Conservation (phyloP, 2,797 vertebrate genomes). For the Glossophaga mutica region DNA sequence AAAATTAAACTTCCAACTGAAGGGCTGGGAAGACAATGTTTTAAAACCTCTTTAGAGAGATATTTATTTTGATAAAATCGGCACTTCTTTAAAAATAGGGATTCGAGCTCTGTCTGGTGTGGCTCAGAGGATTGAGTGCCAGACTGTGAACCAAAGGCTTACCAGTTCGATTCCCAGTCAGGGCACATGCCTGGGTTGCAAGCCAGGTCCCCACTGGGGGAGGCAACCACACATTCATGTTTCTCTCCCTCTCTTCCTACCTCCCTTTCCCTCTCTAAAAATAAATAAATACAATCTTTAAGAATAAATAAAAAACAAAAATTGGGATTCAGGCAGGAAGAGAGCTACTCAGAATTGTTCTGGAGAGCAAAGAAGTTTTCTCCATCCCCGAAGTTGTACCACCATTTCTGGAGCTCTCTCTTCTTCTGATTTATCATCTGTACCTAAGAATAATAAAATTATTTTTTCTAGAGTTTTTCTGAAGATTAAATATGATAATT, state of each 20-base stretch:
- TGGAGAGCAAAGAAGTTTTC: neutral
- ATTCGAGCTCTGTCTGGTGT: no score
- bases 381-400: neutral
- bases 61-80: neutral
- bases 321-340: neutral
- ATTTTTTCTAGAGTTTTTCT: neutral
- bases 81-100: no score
- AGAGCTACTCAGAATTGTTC: neutral
- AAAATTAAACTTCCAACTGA: neutral
- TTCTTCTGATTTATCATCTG: neutral
- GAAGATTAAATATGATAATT: conserved; percentile 32
- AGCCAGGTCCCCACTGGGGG: no score
- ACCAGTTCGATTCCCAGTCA: no score
- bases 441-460: neutral
- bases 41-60: conserved; percentile 23
- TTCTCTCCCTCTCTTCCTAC: no score
- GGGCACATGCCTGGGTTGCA: no score
- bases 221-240: no score
- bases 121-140: no score
- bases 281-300: neutral
- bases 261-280: no score
- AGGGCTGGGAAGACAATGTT: neutral
- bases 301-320: conserved; percentile 14
- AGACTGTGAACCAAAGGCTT: no score
- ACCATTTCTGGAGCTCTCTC: neutral